Base-by-base conservation (phyloP, 2,888 invertebrate genomes). In the Lycia hirtaria region DNA sequence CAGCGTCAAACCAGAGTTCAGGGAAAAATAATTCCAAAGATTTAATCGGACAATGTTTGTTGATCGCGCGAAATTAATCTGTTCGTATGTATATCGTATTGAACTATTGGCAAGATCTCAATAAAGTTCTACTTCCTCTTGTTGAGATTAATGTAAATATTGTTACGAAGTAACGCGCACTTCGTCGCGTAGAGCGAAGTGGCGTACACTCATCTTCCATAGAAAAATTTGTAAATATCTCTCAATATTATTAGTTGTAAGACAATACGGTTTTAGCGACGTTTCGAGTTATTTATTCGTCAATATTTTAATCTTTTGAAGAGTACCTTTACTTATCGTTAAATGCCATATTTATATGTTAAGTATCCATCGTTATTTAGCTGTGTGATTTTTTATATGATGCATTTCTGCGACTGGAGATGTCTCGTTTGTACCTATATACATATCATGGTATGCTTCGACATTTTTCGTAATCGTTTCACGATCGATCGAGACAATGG, bases 151-250 rank as follows among this genome's bases (percentile, higher is more conserved):
- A 70, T 92, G 92, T 92, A 92, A 84, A 92, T 92, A 91, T 84
- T 88, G 88, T 91, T 88, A 87, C 72, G 80, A 80, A 76, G 73
- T 82, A 83, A 85, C 83, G 69, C 72, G 71, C 79, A 79, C 81
- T 82, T 84, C 81, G 85, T 6, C 35, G 20, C 17, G 48, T 77
- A 77, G 64, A 68, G 75, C 81, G 86, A 82, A 76, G 73, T 83
- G 81, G 78, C 75, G 80, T 75, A 73, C 82, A 80, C 78, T 83
- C 84, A 88, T 91, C 90, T 90, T 92, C 90, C 91, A 92, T 92
- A 92, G 92, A 82, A 80, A 92, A 92, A 92, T 89, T 89, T 92
- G 92, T 92, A 92, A 87, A 92, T 92, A 92, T 84, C 84, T 79
- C 83, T 85, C 86, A 41, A 48, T 85, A 83, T 84, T 84, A 78